phyloP scores from a whole-genome alignment of 2,113 vertebrate species.

The Podarcis raffonei region DNA sequence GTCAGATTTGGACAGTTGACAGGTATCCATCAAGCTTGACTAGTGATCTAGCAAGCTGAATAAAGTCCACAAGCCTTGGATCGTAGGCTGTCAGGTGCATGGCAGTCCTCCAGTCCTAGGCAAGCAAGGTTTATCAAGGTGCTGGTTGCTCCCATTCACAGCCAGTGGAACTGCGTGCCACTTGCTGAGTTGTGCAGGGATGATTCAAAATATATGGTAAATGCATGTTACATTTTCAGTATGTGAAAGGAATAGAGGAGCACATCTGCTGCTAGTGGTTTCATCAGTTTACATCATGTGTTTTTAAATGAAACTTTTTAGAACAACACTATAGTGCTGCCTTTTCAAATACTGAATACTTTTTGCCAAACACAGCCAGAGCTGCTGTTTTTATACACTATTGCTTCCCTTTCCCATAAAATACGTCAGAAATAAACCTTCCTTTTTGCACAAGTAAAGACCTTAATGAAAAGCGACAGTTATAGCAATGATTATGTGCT shows the following conservation, averaged over 20 bases:
- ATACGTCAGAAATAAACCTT: neutral
- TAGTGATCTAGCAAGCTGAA: neutral
- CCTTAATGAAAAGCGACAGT: slow-evolving; percentile 12
- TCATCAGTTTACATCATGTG: neutral
- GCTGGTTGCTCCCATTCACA: neutral
- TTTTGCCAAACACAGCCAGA: neutral
- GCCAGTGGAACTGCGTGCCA: neutral
- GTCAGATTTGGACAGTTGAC: too few species aligned
- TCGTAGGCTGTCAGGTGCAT: neutral
- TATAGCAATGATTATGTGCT: slow-evolving; percentile 16
- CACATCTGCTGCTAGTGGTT: accelerated
- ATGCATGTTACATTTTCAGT: neutral
- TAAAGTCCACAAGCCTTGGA: neutral
- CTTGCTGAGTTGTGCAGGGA: neutral
- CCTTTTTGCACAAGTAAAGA: neutral
- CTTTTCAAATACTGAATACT: neutral
- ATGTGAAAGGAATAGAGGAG: slow-evolving; percentile 2
- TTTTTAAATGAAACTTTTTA: neutral
- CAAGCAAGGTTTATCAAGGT: neutral
- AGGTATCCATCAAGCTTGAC: neutral
- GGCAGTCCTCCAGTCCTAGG: neutral
- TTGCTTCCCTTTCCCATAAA: neutral
- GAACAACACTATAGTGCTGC: neutral
- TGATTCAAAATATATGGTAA: neutral
- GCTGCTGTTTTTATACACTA: neutral